Conservation (phyloP, 2,888 invertebrate species). For the Cheilosia grossa region DNA sequence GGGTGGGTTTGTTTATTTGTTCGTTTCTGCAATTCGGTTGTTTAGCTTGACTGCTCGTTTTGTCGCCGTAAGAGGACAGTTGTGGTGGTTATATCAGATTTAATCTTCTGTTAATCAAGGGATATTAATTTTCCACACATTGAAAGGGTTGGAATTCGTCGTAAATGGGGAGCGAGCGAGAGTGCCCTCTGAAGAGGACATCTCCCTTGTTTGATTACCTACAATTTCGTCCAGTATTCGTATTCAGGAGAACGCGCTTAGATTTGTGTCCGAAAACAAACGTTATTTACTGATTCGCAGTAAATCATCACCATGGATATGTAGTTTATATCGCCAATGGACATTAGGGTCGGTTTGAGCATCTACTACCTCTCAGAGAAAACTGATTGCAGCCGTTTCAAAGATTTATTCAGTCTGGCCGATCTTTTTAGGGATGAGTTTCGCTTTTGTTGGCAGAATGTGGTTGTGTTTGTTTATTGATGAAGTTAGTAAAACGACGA, state of each 20-base stretch:
- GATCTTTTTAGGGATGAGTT: constrained; percentile 8
- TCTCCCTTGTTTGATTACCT: constrained; percentile 13
- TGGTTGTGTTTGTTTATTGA: background rate
- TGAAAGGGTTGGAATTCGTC: constrained; percentile 70
- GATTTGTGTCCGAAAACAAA: constrained; percentile 23
- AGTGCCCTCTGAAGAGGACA: constrained; percentile 1
- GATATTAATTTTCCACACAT: constrained; percentile 81
- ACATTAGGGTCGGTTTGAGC: constrained; percentile 3
- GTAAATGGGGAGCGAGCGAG: constrained; percentile 16
- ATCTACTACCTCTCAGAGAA: constrained; percentile 11
- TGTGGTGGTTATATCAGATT: constrained; percentile 78
- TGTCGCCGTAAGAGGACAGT: constrained; percentile 13
- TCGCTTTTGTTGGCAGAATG: background rate
- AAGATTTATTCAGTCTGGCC: constrained; percentile 54
- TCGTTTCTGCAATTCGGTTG: constrained; percentile 41
- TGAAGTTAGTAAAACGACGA: no score
- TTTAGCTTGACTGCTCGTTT: constrained; percentile 56
- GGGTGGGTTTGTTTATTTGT: constrained; percentile 58
- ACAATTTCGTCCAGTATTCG: constrained; percentile 15
- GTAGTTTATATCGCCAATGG: background rate
- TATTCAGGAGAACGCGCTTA: background rate
- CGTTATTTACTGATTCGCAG: constrained; percentile 15
- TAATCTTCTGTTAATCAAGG: constrained; percentile 82
- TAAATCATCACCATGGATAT: constrained; percentile 34
- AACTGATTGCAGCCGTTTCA: constrained; percentile 47